Conservation (phyloP, 2,113 vertebrate genomes). For the Bubalus kerabau region DNA sequence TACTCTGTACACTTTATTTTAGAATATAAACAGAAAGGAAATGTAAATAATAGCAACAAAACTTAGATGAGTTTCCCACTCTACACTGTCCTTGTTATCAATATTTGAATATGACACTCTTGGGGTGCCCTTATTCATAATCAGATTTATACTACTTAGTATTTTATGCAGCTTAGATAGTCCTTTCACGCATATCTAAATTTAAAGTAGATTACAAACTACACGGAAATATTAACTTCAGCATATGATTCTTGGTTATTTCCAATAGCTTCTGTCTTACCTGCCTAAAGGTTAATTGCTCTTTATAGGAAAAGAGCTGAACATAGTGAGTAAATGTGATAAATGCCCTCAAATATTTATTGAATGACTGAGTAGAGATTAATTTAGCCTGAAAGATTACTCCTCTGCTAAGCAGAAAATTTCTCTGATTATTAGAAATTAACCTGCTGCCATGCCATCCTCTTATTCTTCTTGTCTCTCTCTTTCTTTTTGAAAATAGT, state of each 20-base stretch:
- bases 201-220: neutral
- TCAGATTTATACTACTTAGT: neutral
- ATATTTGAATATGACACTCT: neutral
- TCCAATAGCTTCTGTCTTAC: neutral
- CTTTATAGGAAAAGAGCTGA: neutral
- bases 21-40: neutral
- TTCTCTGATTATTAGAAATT: neutral
- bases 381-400: neutral
- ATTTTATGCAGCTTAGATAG: neutral
- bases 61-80: neutral
- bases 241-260: neutral
- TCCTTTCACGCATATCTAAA: neutral
- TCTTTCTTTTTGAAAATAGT: neutral
- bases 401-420: neutral
- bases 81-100: neutral
- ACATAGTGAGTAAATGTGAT: accelerated
- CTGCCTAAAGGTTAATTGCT: neutral
- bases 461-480: neutral
- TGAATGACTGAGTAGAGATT: neutral
- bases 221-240: neutral
- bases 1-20: neutral
- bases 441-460: neutral
- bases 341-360: neutral
- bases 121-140: neutral
- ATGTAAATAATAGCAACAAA: neutral